These are phyloP conservation scores for Lycocerus yunnanus DNA, from an alignment of 2,888 invertebrate species.

Conservation along the genomic window DNA sequence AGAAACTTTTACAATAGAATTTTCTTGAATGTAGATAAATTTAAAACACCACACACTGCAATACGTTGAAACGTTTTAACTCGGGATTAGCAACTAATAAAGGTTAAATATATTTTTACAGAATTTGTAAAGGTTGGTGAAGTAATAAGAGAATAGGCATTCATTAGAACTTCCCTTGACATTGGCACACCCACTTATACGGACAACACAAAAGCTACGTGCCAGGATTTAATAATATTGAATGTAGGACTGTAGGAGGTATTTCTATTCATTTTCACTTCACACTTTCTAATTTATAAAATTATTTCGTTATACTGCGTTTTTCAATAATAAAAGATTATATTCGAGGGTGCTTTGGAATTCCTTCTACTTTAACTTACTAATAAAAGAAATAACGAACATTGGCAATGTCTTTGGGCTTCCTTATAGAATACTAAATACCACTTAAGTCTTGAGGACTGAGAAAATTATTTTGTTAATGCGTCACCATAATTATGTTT, in stretches of 20 bases:
- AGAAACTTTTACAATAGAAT: background rate
- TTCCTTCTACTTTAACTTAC: background rate
- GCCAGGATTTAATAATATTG: conserved; percentile 24
- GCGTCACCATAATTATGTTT: background rate
- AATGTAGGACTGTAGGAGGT: conserved; percentile 22
- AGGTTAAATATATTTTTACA: background rate
- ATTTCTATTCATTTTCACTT: background rate
- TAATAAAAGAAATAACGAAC: background rate
- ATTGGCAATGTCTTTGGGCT: background rate
- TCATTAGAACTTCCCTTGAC: conserved; percentile 35
- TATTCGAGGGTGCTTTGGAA: background rate
- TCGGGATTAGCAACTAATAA: background rate
- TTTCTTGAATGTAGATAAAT: background rate
- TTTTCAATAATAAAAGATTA: background rate
- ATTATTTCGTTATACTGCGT: background rate
- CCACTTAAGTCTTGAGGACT: background rate
- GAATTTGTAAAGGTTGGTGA: conserved; percentile 9
- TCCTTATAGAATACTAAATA: background rate
- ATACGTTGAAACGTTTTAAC: background rate
- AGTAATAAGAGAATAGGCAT: conserved; percentile 22
- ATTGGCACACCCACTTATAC: conserved; percentile 33
- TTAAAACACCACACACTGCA: background rate
- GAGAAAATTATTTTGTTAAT: background rate
- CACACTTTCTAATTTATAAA: background rate
- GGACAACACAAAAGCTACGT: conserved; percentile 29